phyloP scores from a whole-genome alignment of 2,797 vertebrate genomes.

The Gallinago nigripennis region DNA sequence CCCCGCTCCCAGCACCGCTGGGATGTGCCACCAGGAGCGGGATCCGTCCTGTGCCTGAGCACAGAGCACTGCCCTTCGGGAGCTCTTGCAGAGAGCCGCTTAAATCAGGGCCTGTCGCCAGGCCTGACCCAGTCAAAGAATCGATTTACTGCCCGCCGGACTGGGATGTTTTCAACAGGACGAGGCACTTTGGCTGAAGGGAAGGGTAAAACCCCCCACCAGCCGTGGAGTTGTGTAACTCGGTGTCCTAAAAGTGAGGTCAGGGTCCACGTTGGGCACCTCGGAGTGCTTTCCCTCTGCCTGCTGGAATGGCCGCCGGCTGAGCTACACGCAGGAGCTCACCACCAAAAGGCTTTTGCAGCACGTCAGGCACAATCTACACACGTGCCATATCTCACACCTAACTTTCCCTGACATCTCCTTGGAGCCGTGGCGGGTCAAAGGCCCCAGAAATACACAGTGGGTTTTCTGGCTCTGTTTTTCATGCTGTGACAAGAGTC shows the following conservation, averaged over 20 bases:
- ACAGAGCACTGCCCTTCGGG: background rate
- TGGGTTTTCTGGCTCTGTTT: background rate
- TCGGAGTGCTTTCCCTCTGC: background rate
- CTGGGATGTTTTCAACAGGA: background rate
- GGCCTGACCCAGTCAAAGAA: constrained; percentile 40
- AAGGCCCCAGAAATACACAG: background rate
- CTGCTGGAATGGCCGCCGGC: background rate
- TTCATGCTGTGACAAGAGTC: background rate
- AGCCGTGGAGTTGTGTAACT: background rate
- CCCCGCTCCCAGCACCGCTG: background rate
- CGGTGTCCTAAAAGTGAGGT: background rate
- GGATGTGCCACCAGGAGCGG: background rate
- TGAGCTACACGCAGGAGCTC: background rate
- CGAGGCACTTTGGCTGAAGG: background rate
- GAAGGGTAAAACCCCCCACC: background rate
- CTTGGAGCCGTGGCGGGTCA: background rate
- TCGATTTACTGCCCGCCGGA: background rate
- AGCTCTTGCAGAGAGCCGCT: constrained; percentile 16
- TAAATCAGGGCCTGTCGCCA: constrained; percentile 5
- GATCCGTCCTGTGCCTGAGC: background rate
- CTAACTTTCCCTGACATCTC: background rate
- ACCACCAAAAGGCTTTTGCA: background rate
- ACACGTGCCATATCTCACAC: background rate
- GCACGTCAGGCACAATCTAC: background rate
- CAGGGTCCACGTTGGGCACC: background rate